Evolutionary conservation across 2,797 vertebrate species (phyloP).

Genomic region (Spea hammondii): DNA sequence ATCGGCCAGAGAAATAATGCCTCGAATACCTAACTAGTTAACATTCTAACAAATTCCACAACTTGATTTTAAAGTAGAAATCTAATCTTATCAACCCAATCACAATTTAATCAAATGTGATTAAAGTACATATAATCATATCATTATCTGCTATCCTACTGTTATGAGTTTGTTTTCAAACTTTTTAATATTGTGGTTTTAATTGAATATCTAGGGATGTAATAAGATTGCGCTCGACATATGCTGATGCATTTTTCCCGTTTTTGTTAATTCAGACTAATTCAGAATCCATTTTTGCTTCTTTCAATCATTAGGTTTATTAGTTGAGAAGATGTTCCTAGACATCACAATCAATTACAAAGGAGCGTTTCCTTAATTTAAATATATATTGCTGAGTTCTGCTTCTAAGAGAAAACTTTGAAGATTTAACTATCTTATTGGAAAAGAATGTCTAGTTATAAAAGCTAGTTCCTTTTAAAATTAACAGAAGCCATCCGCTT

Average conservation of each 20-base stretch:
- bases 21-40: too few species aligned
- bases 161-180: conserved; percentile 1
- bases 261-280: not conserved
- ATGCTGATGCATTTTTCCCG: not conserved
- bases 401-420: too few species aligned
- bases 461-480: not conserved
- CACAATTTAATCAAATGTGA: not conserved
- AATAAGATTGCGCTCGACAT: not conserved
- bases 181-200: not conserved
- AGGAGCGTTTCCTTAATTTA: too few species aligned
- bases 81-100: too few species aligned
- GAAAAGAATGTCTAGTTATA: too few species aligned
- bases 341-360: not conserved
- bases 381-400: too few species aligned
- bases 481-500: not conserved
- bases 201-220: not conserved
- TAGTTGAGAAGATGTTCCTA: not conserved
- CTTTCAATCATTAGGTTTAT: not conserved
- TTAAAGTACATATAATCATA: not conserved
- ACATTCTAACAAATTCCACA: not conserved
- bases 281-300: not conserved
- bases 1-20: too few species aligned
- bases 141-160: conserved; percentile 3
- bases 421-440: too few species aligned
- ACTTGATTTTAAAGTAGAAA: not conserved